Conservation (phyloP, 2,113 vertebrate genomes). For the Cinclus mexicanus region DNA sequence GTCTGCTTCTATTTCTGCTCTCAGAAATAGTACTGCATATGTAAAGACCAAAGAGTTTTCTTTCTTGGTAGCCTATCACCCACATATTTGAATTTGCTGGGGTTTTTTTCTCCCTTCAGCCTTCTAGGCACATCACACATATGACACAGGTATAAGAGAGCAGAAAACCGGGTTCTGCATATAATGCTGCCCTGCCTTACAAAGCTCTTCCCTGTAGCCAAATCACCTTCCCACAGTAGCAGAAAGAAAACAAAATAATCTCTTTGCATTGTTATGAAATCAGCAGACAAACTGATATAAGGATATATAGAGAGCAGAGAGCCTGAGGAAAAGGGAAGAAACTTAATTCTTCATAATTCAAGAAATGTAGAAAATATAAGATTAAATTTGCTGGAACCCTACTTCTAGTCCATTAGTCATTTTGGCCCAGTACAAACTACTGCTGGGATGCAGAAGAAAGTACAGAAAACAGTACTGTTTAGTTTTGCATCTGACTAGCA, state of each 20-base stretch:
- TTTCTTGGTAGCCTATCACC: not conserved
- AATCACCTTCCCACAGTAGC: not conserved
- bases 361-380: not conserved
- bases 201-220: not conserved
- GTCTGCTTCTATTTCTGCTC: not conserved
- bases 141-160: not conserved
- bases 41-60: not conserved
- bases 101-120: rapidly evolving
- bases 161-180: not conserved
- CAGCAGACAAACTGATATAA: not conserved
- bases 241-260: not conserved
- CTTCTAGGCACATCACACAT: not conserved
- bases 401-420: not conserved
- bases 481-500: not conserved
- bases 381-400: not conserved
- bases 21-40: not conserved
- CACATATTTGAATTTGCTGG: not conserved
- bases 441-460: not conserved
- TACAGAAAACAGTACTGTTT: not conserved
- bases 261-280: not conserved
- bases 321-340: not conserved
- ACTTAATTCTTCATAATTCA: not conserved
- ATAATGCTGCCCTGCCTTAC: not conserved
- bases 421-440: not conserved
- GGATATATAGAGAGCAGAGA: not conserved